Percentiles rank a stretch among this genome's conserved stretches.
Evolutionary conservation across 1,140 invertebrate species (phyloP).

Genomic region (Lerema accius): DNA sequence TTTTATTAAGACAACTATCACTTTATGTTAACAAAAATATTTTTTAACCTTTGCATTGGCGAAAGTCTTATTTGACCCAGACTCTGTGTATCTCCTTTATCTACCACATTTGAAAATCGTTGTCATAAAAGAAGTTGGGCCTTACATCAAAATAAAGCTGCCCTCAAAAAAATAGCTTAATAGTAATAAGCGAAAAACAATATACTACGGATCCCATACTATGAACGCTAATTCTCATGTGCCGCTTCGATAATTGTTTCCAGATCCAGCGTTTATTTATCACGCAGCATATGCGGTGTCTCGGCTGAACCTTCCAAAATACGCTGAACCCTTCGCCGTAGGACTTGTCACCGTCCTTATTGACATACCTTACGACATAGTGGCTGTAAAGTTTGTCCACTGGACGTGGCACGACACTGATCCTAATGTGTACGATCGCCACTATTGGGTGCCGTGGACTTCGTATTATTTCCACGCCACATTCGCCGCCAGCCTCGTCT

Average conservation of each 20-base stretch:
- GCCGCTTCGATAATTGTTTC: conserved; percentile 57
- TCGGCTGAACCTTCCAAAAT: conserved; percentile 85
- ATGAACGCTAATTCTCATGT: no score
- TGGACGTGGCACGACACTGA: conserved; percentile 95
- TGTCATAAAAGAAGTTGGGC: no score
- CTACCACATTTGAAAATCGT: no score
- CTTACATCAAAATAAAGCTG: no score
- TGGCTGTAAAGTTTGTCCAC: conserved; percentile 90
- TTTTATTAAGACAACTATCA: no score
- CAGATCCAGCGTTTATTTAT: conserved; percentile 91
- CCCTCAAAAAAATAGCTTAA: no score
- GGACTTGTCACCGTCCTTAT: conserved; percentile 89
- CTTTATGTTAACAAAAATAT: no score
- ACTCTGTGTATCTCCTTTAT: no score
- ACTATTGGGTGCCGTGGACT: conserved; percentile 91
- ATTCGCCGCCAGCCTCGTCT: conserved; percentile 88
- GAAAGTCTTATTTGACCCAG: no score
- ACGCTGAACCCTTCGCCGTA: conserved; percentile 89
- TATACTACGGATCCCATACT: no score
- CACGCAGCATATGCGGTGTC: conserved; percentile 86
- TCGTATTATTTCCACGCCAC: conserved; percentile 92
- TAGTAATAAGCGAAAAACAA: no score
- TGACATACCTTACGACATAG: conserved; percentile 92
- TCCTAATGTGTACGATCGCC: conserved; percentile 90
- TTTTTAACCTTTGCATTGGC: no score